These are phyloP conservation scores for Paratrypauchen microcephalus DNA, from an alignment of 2,797 vertebrate genomes.

Conservation along the genomic window DNA sequence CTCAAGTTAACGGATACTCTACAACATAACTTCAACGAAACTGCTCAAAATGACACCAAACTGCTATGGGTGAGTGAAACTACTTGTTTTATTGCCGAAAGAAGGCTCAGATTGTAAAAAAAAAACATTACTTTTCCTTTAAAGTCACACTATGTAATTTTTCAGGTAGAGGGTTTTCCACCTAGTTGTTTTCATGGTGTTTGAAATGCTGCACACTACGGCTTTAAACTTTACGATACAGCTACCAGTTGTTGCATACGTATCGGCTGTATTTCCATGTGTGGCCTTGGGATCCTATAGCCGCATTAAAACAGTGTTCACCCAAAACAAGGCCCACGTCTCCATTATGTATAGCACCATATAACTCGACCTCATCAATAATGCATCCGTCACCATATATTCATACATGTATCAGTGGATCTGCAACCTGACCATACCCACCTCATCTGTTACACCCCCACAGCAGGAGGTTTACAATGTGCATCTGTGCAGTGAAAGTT, in stretches of 20 bases:
- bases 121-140: too few species aligned
- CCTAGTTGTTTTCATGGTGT: too few species aligned
- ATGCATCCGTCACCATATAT: conserved; percentile 49
- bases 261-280: conserved; percentile 10
- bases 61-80: too few species aligned
- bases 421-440: conserved; percentile 39
- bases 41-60: too few species aligned
- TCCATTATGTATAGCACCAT: conserved; percentile 32
- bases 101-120: too few species aligned
- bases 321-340: conserved; percentile 28
- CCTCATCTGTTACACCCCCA: conserved; percentile 30
- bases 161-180: too few species aligned
- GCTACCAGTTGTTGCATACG: not conserved
- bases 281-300: conserved; percentile 9
- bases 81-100: too few species aligned
- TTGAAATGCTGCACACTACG: too few species aligned
- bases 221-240: not conserved
- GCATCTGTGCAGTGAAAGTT: conserved; percentile 17
- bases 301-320: conserved; percentile 7
- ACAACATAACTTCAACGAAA: too few species aligned
- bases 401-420: conserved; percentile 54
- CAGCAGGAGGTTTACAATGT: conserved; percentile 27
- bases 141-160: too few species aligned
- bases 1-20: too few species aligned
- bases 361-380: conserved; percentile 52